Evolutionary conservation across 2,113 vertebrate species (phyloP).

Genomic region (Eclectus roratus): DNA sequence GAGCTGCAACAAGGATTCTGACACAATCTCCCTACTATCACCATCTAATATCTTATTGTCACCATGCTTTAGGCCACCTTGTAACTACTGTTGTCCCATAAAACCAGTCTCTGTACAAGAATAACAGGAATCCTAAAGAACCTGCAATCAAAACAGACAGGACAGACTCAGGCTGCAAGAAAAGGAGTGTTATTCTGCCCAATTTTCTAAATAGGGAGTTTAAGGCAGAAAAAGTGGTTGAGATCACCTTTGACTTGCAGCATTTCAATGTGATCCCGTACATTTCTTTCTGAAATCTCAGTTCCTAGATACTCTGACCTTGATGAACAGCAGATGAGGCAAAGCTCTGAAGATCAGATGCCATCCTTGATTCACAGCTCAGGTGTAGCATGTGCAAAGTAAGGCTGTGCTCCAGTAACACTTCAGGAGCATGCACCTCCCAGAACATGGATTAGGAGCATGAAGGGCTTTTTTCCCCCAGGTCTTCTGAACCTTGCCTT

Average conservation of each 20-base stretch:
- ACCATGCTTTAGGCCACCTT: too few species aligned
- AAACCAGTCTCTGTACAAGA: background rate
- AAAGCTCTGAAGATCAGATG: background rate
- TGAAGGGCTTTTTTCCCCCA: background rate
- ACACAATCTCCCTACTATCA: background rate
- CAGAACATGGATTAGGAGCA: background rate
- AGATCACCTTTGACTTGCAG: background rate
- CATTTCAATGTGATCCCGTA: background rate
- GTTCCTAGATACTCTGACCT: background rate
- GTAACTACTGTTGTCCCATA: background rate
- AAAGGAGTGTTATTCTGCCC: background rate
- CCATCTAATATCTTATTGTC: background rate
- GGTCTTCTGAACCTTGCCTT: background rate
- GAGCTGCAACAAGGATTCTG: background rate
- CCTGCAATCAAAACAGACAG: background rate
- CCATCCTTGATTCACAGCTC: background rate
- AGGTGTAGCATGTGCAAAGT: background rate
- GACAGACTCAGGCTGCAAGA: background rate
- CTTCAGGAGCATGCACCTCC: background rate
- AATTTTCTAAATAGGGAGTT: background rate
- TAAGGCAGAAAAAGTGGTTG: background rate
- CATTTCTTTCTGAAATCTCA: background rate
- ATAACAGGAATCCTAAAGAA: background rate
- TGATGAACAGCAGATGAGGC: background rate
- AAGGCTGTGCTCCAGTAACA: background rate